A percentile compares a stretch with the other conserved stretches of the same genome.
Conservation (phyloP, 2,888 invertebrate species). For the Octodonta nipae region DNA sequence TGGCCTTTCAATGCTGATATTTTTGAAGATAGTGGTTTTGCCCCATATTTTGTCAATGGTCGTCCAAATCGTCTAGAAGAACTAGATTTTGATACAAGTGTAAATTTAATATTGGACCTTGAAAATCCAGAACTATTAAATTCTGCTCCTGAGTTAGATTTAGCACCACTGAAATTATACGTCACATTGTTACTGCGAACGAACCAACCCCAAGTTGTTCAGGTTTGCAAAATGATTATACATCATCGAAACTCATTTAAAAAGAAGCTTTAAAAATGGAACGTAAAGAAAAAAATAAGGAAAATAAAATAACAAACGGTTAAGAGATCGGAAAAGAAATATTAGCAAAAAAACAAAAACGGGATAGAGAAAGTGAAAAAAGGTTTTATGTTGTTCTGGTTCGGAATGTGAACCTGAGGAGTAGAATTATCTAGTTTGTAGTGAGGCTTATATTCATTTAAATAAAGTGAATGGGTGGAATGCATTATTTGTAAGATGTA, state of each 20-base stretch:
- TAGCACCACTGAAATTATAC: constrained; percentile 7
- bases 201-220: constrained; percentile 6
- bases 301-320: constrained; percentile 3
- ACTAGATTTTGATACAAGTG: constrained; percentile 2
- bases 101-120: constrained; percentile 8
- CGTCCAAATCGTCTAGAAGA: constrained; percentile 5
- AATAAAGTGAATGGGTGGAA: constrained; percentile 4
- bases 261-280: constrained; percentile 3
- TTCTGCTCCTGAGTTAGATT: constrained; percentile 7
- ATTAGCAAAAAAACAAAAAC: background rate
- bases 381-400: background rate
- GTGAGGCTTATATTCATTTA: background rate
- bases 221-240: constrained; percentile 2
- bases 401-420: background rate
- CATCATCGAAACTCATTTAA: constrained; percentile 2
- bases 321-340: no score
- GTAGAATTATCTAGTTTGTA: background rate
- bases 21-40: constrained; percentile 8
- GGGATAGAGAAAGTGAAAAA: background rate
- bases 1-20: constrained; percentile 8
- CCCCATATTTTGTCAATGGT: constrained; percentile 8
- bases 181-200: constrained; percentile 5
- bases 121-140: constrained; percentile 10
- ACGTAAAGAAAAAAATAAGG: constrained; percentile 2
- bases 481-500: no score